A percentile compares a stretch with the other conserved stretches of the same genome.
Conservation (phyloP, 92 coral and sea anemone genomes). For the Bergia sp. region DNA sequence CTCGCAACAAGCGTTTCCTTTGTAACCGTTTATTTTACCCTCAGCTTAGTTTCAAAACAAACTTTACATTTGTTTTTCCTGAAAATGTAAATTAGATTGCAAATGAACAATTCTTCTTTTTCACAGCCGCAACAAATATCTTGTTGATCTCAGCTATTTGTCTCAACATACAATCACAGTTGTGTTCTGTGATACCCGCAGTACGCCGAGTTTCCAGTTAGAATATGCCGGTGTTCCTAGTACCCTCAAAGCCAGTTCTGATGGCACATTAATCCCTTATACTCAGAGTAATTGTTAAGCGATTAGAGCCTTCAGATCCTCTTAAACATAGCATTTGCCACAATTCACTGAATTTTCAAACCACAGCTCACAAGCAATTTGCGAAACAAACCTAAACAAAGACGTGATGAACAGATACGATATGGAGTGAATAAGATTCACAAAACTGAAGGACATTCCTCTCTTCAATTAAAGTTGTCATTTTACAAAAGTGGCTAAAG, state of each 20-base stretch:
- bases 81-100: slow-evolving; percentile 33
- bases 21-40: neutral
- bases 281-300: neutral
- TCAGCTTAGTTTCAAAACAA: slow-evolving; percentile 21
- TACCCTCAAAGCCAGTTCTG: neutral
- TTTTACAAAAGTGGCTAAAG: neutral
- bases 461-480: neutral
- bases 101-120: slow-evolving; percentile 1
- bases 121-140: neutral
- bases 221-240: neutral
- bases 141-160: neutral
- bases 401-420: neutral
- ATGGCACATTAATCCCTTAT: slow-evolving; percentile 25
- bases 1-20: neutral
- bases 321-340: neutral
- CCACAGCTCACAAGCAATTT: neutral
- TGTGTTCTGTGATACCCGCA: neutral
- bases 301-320: slow-evolving; percentile 10
- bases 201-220: neutral
- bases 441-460: neutral
- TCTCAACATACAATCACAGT: neutral
- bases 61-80: slow-evolving; percentile 21
- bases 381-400: neutral
- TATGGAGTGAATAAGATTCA: neutral
- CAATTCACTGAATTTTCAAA: neutral